Evolutionary conservation across 2,888 invertebrate species (phyloP).

Genomic region (Fragum fragum): DNA sequence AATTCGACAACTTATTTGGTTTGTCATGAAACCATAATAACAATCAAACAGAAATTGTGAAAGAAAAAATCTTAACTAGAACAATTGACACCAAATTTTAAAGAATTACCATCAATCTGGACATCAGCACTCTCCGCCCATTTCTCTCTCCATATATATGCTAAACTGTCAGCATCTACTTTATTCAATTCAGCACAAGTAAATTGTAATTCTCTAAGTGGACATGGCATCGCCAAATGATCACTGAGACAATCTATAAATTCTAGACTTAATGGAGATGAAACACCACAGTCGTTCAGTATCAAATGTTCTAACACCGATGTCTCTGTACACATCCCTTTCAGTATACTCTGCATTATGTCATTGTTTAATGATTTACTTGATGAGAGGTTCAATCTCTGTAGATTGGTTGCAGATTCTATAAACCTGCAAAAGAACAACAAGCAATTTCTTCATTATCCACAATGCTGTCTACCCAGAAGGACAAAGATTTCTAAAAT

Average conservation of each 20-base stretch:
- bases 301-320: slow-evolving; percentile 69
- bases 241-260: slow-evolving; percentile 76
- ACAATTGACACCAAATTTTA: not conserved
- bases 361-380: slow-evolving; percentile 74
- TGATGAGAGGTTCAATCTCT: slow-evolving; percentile 69
- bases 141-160: not conserved
- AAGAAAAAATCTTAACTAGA: not conserved
- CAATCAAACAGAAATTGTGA: too few relatives aligned
- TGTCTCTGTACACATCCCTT: slow-evolving; percentile 51
- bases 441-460: too few relatives aligned
- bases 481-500: too few relatives aligned
- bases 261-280: slow-evolving; percentile 74
- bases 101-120: not conserved
- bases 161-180: not conserved
- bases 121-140: not conserved
- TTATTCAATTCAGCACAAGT: not conserved
- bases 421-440: slow-evolving; percentile 72
- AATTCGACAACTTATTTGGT: too few relatives aligned
- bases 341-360: slow-evolving; percentile 69
- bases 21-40: too few relatives aligned
- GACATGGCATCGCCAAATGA: slow-evolving; percentile 61
- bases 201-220: slow-evolving; percentile 38
- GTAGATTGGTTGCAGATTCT: slow-evolving; percentile 66
- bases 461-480: too few relatives aligned
- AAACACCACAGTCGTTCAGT: slow-evolving; percentile 73